phyloP scores from a whole-genome alignment of 64 coral and sea anemone genomes.

The Montipora sp. region DNA sequence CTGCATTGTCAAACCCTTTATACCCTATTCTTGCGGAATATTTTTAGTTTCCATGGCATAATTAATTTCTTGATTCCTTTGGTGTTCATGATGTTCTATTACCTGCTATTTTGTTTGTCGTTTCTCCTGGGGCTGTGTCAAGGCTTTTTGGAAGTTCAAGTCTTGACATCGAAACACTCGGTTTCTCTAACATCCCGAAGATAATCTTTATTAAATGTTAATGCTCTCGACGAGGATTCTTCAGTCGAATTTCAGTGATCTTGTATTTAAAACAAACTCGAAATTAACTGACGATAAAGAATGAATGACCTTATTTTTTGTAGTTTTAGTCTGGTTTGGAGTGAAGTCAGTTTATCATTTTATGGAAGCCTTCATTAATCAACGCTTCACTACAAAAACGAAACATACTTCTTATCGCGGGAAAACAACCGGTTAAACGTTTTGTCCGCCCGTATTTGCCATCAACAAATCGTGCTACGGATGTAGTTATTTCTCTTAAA shows the following conservation, averaged over 20 bases:
- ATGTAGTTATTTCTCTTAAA: neutral
- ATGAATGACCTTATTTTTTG: neutral
- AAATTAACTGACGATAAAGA: slow-evolving; percentile 3
- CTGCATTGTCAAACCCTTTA: neutral
- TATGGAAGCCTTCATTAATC: slow-evolving; percentile 28
- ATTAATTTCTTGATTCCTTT: too few species aligned
- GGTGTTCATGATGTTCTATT: too few species aligned
- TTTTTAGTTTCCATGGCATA: neutral
- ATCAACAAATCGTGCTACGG: slow-evolving; percentile 15
- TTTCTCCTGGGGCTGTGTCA: too few species aligned
- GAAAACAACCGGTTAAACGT: slow-evolving; percentile 21
- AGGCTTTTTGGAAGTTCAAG: too few species aligned
- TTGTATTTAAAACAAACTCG: slow-evolving; percentile 3
- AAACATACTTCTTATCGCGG: neutral
- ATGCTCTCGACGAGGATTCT: too few species aligned
- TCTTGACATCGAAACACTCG: too few species aligned
- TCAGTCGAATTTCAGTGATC: too few species aligned
- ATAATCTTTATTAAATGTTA: too few species aligned
- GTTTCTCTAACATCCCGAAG: too few species aligned
- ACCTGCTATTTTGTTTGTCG: too few species aligned
- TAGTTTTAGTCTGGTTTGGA: neutral
- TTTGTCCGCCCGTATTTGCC: slow-evolving; percentile 11
- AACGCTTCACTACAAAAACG: slow-evolving; percentile 2
- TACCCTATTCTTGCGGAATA: neutral
- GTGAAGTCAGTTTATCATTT: slow-evolving; percentile 28